Evolutionary conservation across 2,797 vertebrate species (phyloP).

Genomic region (Sus cebifrons): DNA sequence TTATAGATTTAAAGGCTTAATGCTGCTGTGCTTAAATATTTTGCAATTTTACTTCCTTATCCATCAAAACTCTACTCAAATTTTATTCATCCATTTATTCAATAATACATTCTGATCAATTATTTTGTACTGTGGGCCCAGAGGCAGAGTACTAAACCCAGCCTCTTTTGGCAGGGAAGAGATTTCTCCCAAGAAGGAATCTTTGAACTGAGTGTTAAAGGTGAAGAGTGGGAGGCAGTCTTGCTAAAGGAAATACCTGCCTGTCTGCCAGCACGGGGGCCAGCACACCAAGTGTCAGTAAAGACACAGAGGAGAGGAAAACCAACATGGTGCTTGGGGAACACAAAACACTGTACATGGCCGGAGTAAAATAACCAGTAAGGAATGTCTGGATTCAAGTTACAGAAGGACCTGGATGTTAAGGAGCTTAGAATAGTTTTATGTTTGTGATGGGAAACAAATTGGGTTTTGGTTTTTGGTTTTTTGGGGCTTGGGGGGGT

Average conservation of each 20-base stretch:
- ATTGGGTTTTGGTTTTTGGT: too few relatives aligned
- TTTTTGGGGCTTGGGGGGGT: too few relatives aligned
- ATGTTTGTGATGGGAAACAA: not conserved
- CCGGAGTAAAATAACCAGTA: not conserved
- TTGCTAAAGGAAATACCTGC: not conserved
- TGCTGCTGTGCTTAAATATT: not conserved
- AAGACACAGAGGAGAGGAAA: not conserved
- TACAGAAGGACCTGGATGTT: not conserved
- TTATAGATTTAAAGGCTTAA: conserved; percentile 30
- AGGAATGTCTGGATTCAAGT: not conserved
- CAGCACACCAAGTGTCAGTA: not conserved
- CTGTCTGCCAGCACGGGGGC: not conserved
- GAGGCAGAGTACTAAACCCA: not conserved
- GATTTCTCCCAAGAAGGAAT: not conserved
- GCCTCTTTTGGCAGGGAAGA: not conserved
- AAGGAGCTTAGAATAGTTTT: not conserved
- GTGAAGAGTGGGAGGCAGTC: not conserved
- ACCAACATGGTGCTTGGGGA: not conserved
- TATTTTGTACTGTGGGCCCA: not conserved
- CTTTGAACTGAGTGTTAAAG: not conserved
- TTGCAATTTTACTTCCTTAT: conserved; percentile 48
- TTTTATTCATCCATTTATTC: not conserved
- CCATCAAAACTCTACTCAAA: conserved; percentile 31
- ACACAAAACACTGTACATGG: not conserved
- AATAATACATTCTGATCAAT: conserved; percentile 27